Conservation (phyloP, 2,888 invertebrate genomes). For the Zelleria hepariella region DNA sequence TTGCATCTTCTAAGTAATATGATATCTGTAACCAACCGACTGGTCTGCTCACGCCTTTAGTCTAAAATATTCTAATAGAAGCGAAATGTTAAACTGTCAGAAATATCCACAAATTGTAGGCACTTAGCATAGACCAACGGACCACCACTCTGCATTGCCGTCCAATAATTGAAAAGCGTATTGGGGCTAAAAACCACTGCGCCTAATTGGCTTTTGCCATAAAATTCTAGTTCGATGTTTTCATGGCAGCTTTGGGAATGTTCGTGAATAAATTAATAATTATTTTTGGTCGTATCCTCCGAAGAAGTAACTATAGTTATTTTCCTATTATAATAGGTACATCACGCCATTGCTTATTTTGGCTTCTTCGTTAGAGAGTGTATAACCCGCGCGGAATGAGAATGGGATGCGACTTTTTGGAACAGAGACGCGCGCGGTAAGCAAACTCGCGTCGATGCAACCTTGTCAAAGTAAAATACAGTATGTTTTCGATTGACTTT, state of each 20-base stretch:
- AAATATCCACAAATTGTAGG: neutral
- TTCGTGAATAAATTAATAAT: too few relatives aligned
- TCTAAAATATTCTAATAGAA: neutral
- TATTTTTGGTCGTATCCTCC: too few relatives aligned
- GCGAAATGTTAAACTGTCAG: neutral
- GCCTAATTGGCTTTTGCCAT: neutral
- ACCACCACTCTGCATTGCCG: neutral
- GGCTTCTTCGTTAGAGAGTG: too few relatives aligned
- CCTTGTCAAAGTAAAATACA: too few relatives aligned
- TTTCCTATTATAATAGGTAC: too few relatives aligned
- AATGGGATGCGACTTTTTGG: too few relatives aligned
- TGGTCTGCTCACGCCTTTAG: neutral
- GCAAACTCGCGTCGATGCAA: too few relatives aligned
- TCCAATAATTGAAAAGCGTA: neutral
- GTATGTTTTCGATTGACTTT: too few relatives aligned
- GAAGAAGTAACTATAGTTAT: too few relatives aligned
- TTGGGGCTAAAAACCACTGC: neutral
- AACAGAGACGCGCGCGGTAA: too few relatives aligned
- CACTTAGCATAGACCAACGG: neutral
- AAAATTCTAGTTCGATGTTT: neutral
- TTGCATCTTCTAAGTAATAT: neutral
- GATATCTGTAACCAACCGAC: neutral
- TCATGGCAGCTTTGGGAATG: neutral
- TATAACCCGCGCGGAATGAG: too few relatives aligned
- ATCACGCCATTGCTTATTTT: too few relatives aligned